Percentiles rank a stretch among this genome's conserved stretches.
phyloP scores from a whole-genome alignment of 1,140 invertebrate genomes.

The Anthonomus grandis region DNA sequence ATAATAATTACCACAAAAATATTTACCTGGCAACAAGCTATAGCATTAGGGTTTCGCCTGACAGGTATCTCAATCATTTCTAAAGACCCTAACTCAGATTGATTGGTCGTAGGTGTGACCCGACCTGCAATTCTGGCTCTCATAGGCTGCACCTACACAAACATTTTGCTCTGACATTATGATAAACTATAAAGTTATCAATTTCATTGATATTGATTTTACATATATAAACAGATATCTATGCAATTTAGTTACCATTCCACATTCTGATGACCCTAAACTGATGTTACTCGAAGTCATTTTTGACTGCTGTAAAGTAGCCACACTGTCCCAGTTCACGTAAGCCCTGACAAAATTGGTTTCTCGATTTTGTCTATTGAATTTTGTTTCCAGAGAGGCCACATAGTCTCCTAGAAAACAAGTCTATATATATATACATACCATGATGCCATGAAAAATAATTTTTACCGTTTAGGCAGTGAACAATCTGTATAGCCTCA shows the following conservation, averaged over 20 bases:
- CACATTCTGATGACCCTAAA: slow-evolving; percentile 46
- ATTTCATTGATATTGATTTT: not conserved
- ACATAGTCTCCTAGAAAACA: slow-evolving; percentile 57
- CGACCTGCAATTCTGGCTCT: slow-evolving; percentile 66
- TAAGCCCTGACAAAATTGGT: slow-evolving; percentile 62
- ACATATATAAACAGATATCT: not conserved
- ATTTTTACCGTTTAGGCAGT: slow-evolving; percentile 58
- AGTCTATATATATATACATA: not conserved
- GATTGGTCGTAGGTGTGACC: slow-evolving; percentile 60
- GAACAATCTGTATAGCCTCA: slow-evolving; percentile 56
- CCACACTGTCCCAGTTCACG: slow-evolving; percentile 58
- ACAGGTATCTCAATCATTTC: slow-evolving; percentile 70
- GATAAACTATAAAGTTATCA: not conserved
- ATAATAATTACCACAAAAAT: slow-evolving; percentile 25
- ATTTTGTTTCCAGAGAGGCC: slow-evolving; percentile 61
- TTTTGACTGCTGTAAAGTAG: slow-evolving; percentile 46
- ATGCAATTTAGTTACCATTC: slow-evolving; percentile 35
- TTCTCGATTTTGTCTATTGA: slow-evolving; percentile 52
- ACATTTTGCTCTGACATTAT: not conserved
- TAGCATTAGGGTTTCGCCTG: slow-evolving; percentile 53
- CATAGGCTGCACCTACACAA: slow-evolving; percentile 57
- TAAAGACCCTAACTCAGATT: slow-evolving; percentile 54
- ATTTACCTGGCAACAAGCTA: slow-evolving; percentile 59
- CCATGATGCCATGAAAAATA: not conserved
- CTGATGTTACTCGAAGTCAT: slow-evolving; percentile 45